Conservation (phyloP, 2,888 invertebrate species). For the Willowsia nigromaculata region DNA sequence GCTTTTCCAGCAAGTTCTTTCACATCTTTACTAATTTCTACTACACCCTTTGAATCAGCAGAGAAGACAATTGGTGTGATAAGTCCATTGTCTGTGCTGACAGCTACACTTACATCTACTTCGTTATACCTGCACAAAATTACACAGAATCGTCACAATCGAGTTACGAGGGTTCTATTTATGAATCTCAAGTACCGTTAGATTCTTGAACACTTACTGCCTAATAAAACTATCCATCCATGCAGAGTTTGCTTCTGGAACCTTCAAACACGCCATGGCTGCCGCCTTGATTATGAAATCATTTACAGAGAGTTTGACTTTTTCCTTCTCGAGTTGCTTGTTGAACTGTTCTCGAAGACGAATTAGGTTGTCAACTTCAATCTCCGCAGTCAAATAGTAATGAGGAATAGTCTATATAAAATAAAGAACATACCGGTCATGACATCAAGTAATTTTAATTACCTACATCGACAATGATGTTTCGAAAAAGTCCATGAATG, state of each 20-base stretch:
- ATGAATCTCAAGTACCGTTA: too few relatives aligned
- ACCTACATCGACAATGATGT: too few relatives aligned
- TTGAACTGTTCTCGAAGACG: slow-evolving; percentile 89
- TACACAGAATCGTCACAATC: not conserved
- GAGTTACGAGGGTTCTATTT: not conserved
- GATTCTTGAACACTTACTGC: too few relatives aligned
- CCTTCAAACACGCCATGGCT: slow-evolving; percentile 92
- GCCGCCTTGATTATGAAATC: slow-evolving; percentile 97
- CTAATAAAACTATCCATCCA: slow-evolving; percentile 97
- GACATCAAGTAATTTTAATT: too few relatives aligned
- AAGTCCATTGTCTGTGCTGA: slow-evolving; percentile 95
- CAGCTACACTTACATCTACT: slow-evolving; percentile 98
- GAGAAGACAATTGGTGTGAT: slow-evolving; percentile 97
- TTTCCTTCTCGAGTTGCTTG: slow-evolving; percentile 88
- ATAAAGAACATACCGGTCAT: too few relatives aligned
- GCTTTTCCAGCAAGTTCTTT: slow-evolving; percentile 92
- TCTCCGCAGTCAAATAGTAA: slow-evolving; percentile 94
- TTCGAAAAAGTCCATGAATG: too few relatives aligned
- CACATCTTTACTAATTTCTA: slow-evolving; percentile 90
- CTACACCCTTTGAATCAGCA: slow-evolving; percentile 93
- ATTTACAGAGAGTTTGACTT: slow-evolving; percentile 94
- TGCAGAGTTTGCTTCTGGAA: slow-evolving; percentile 95
- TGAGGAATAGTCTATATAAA: slow-evolving; percentile 90
- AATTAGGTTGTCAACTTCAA: slow-evolving; percentile 89
- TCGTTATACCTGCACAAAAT: slow-evolving; percentile 87